Evolutionary conservation across 2,797 vertebrate species (phyloP).

Genomic region (Rallus crepitans): DNA sequence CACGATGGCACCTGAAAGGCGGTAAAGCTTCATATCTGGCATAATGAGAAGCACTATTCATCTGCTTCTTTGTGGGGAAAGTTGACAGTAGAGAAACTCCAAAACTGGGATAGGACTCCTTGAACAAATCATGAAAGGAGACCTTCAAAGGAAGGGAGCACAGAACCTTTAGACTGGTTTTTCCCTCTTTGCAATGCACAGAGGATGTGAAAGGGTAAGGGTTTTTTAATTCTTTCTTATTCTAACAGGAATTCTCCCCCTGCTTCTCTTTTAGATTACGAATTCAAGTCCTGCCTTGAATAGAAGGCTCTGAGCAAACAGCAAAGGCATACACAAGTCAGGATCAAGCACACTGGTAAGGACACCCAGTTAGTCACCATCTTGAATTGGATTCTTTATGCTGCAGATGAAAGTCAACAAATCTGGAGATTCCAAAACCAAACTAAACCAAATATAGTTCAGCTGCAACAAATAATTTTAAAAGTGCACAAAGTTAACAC

Average conservation of each 20-base stretch:
- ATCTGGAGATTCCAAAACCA: neutral
- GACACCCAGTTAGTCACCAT: neutral
- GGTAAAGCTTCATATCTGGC: neutral
- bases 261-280: conserved; percentile 20
- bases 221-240: neutral
- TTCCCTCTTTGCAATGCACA: neutral
- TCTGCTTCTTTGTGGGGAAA: neutral
- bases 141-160: neutral
- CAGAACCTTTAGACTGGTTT: neutral
- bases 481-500: neutral
- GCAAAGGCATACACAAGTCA: neutral
- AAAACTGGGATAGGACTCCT: neutral
- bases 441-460: neutral
- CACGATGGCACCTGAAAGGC: neutral
- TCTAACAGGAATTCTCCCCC: neutral
- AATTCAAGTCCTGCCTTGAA: conserved; percentile 42
- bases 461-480: neutral
- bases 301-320: conserved; percentile 31
- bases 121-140: conserved; percentile 20
- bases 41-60: neutral
- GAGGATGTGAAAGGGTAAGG: neutral
- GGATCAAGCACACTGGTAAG: neutral
- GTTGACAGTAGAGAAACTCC: neutral
- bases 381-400: neutral
- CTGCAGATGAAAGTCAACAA: neutral